phyloP scores from a whole-genome alignment of 2,888 invertebrate species.

The Keiferia lycopersicella region DNA sequence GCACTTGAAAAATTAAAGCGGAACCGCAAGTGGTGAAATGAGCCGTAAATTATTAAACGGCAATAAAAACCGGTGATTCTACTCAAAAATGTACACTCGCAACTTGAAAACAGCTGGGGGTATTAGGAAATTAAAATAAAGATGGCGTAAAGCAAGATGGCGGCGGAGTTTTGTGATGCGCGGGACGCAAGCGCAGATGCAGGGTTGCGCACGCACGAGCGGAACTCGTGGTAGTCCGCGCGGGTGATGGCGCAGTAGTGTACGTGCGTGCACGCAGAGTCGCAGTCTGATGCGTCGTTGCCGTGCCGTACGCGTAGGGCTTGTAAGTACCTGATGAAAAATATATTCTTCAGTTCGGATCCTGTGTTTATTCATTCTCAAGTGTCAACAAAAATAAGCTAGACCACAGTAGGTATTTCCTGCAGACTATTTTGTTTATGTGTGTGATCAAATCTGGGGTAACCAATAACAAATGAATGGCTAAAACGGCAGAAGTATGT shows the following conservation, averaged over 20 bases:
- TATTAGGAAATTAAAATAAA: conserved; percentile 57
- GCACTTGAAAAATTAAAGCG: conserved; percentile 23
- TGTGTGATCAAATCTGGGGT: too few species aligned
- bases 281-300: conserved; percentile 80
- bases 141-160: conserved; percentile 70
- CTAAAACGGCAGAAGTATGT: too few species aligned
- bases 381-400: too few species aligned
- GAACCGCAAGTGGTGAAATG: conserved; percentile 24
- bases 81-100: conserved; percentile 23
- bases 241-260: conserved; percentile 95
- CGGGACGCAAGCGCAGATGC: conserved; percentile 87
- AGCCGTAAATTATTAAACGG: conserved; percentile 22
- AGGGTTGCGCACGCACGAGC: conserved; percentile 89
- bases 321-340: conserved; percentile 84
- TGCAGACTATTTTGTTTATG: too few species aligned
- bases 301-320: conserved; percentile 88
- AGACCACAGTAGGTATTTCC: too few species aligned
- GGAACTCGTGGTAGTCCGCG: conserved; percentile 90
- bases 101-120: neutral
- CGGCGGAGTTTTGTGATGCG: conserved; percentile 68
- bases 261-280: conserved; percentile 88
- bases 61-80: conserved; percentile 19
- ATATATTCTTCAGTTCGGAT: conserved; percentile 7
- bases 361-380: too few species aligned
- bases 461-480: too few species aligned